Percentiles rank a stretch among this genome's conserved stretches.
These are phyloP conservation scores for Dicranocentrus wangi DNA, from an alignment of 2,888 invertebrate genomes.

Conservation along the genomic window DNA sequence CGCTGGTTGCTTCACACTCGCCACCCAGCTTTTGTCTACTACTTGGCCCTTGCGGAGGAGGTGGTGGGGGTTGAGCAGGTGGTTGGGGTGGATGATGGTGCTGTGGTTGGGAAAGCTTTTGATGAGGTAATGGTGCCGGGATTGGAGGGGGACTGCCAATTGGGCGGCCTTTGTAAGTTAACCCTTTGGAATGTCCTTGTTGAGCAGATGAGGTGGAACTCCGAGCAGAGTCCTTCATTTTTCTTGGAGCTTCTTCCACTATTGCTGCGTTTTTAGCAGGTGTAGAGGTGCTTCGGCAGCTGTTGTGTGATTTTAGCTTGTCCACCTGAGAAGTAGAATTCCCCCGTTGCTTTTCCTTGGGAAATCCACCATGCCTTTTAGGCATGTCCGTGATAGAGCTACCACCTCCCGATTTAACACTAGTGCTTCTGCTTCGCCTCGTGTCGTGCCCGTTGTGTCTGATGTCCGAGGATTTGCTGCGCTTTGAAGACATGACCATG, in stretches of 20 bases:
- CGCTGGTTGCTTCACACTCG: not conserved
- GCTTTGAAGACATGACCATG: slow-evolving; percentile 8
- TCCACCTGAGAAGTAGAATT: not conserved
- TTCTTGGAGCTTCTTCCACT: not conserved
- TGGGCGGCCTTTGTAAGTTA: slow-evolving; percentile 47
- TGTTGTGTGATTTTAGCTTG: too few species aligned
- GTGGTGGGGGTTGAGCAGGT: slow-evolving; percentile 38
- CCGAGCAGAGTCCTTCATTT: not conserved
- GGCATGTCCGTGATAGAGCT: slow-evolving; percentile 44
- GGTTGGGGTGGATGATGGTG: not conserved
- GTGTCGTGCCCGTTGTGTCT: slow-evolving; percentile 10
- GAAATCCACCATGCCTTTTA: slow-evolving; percentile 49
- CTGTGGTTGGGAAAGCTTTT: slow-evolving; percentile 8
- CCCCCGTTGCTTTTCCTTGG: slow-evolving; percentile 7
- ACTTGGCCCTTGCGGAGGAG: not conserved
- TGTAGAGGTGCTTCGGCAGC: too few species aligned
- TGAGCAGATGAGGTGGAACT: slow-evolving; percentile 23
- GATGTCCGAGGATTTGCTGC: slow-evolving; percentile 41
- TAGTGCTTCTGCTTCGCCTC: slow-evolving; percentile 32
- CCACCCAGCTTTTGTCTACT: too few species aligned
- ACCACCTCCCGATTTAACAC: slow-evolving; percentile 3
- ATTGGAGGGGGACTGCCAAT: slow-evolving; percentile 59
- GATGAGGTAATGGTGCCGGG: slow-evolving; percentile 45
- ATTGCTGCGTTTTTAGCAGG: too few species aligned
- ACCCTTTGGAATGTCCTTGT: not conserved